A percentile compares a stretch with the other conserved stretches of the same genome.
phyloP scores from a whole-genome alignment of 2,113 vertebrate species.

The Carlito syrichta region DNA sequence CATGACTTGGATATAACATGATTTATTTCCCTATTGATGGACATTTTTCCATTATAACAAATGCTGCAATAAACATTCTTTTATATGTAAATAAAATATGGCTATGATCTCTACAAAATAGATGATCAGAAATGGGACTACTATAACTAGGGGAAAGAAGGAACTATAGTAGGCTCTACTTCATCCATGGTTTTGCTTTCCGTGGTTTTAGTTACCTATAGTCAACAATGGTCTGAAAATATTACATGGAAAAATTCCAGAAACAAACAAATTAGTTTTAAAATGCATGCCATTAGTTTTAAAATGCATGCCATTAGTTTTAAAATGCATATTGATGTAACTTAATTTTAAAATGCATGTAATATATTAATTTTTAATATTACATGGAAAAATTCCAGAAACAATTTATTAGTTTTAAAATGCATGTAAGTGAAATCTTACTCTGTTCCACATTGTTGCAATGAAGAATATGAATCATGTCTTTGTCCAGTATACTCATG shows the following conservation, averaged over 20 bases:
- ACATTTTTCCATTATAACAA: background rate
- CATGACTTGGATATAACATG: background rate
- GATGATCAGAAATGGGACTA: background rate
- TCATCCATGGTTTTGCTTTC: background rate
- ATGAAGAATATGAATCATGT: background rate
- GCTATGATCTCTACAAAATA: background rate
- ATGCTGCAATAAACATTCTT: background rate
- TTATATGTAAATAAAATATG: slow-evolving; percentile 11
- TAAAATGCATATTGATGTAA: too few species aligned
- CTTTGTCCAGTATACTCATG: background rate
- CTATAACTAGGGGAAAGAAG: background rate
- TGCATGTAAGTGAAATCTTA: too few species aligned
- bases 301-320: background rate
- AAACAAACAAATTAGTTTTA: background rate
- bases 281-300: background rate
- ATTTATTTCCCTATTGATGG: background rate
- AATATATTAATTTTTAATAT: too few species aligned
- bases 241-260: background rate
- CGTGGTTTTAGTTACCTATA: background rate
- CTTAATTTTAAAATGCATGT: background rate
- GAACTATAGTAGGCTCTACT: background rate
- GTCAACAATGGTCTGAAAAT: background rate
- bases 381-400: too few species aligned
- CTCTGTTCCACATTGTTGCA: too few species aligned
- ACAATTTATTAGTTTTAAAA: background rate